Evolutionary conservation across 2,888 invertebrate genomes (phyloP).

Genomic region (Elegia similella): DNA sequence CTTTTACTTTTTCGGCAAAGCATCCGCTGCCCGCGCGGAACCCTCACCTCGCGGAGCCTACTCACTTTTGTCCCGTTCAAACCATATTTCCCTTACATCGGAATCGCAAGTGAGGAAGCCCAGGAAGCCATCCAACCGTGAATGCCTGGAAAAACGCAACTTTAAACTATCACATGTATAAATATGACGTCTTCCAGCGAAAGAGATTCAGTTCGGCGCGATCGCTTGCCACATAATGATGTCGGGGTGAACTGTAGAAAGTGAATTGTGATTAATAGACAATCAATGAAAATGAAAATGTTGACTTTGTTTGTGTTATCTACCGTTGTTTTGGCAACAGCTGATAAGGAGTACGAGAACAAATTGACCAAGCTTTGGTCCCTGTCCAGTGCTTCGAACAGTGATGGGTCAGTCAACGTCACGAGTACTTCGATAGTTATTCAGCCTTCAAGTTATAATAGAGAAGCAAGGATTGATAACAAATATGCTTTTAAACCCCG

Average conservation of each 20-base stretch:
- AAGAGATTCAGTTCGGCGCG: conserved; percentile 77
- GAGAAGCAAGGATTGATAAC: conserved; percentile 40
- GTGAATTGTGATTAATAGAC: conserved; percentile 59
- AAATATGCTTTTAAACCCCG: conserved; percentile 65
- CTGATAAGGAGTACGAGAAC: conserved; percentile 54
- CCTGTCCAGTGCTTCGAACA: conserved; percentile 46
- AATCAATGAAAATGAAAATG: conserved; percentile 42
- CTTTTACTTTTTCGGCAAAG: conserved; percentile 22
- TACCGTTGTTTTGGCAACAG: conserved; percentile 43
- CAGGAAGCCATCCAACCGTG: conserved; percentile 63
- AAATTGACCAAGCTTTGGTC: conserved; percentile 66
- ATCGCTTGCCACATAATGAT: conserved; percentile 76
- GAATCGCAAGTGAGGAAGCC: conserved; percentile 62
- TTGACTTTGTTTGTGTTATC: conserved; percentile 55
- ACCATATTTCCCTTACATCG: conserved; percentile 59
- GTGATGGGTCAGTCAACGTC: conserved; percentile 60
- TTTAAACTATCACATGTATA: conserved; percentile 74
- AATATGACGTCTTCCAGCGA: conserved; percentile 68
- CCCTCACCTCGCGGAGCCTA: background rate
- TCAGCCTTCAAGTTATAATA: conserved; percentile 51
- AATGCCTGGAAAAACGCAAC: conserved; percentile 73
- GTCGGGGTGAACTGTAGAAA: conserved; percentile 56
- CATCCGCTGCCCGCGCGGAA: conserved; percentile 29
- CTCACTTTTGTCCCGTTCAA: background rate
- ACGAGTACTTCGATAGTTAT: conserved; percentile 64